Percentiles rank a stretch among this genome's conserved stretches.
Evolutionary conservation across 2,888 invertebrate species (phyloP).

Genomic region (Cryptophagus acutangulus): DNA sequence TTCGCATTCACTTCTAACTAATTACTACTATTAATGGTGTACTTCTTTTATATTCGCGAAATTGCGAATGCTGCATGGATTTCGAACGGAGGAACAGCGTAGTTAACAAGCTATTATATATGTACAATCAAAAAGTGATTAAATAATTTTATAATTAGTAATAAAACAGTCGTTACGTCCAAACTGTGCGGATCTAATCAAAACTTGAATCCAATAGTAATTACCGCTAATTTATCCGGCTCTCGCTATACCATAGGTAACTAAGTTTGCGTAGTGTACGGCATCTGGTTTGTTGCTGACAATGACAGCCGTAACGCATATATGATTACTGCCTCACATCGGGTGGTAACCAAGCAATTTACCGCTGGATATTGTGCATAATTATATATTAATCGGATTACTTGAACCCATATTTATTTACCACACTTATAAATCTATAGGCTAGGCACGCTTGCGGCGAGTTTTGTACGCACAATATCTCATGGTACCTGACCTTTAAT

Average conservation of each 20-base stretch:
- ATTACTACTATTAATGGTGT: too few relatives aligned
- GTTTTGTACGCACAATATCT: too few relatives aligned
- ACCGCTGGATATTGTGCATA: constrained; percentile 11
- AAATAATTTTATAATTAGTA: constrained; percentile 5
- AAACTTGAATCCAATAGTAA: constrained; percentile 42
- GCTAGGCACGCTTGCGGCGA: too few relatives aligned
- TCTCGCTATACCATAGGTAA: constrained; percentile 22
- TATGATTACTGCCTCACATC: constrained; percentile 29
- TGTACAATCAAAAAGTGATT: too few relatives aligned
- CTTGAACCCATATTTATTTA: constrained; percentile 2
- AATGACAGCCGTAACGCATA: constrained; percentile 38
- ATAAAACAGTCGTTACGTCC: constrained; percentile 38
- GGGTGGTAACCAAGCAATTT: constrained; percentile 13
- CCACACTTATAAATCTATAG: too few relatives aligned
- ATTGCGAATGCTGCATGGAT: too few relatives aligned
- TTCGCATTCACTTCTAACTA: too few relatives aligned
- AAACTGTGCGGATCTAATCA: constrained; percentile 38
- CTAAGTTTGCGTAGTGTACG: constrained; percentile 24
- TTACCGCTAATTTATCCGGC: constrained; percentile 40
- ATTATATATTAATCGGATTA: constrained; percentile 11
- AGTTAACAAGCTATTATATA: neutral
- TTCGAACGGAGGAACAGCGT: neutral
- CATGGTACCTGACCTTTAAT: too few relatives aligned
- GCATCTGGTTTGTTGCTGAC: constrained; percentile 33
- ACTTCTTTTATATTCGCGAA: too few relatives aligned